Conservation (phyloP, 30 jellyfish, hydroid and myxozoan species). For the Turritopsis dohrnii region DNA sequence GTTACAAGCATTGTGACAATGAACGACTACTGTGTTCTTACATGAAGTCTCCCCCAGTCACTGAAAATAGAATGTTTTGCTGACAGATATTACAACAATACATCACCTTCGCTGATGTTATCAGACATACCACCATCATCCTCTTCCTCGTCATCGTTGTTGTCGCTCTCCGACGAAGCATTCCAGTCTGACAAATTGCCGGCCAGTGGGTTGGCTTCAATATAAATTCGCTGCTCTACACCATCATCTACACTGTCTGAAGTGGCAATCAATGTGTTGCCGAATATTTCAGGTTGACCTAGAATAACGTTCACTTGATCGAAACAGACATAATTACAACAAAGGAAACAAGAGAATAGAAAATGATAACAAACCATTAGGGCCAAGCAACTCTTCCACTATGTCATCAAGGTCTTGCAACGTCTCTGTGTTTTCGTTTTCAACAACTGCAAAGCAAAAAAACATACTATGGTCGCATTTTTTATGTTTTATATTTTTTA, state of each 20-base stretch:
- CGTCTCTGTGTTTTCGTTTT: background rate
- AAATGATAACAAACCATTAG: background rate
- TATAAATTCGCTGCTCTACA: slow-evolving; percentile 19
- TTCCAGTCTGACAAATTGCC: slow-evolving; percentile 26
- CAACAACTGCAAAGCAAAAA: background rate
- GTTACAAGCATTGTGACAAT: too few species aligned
- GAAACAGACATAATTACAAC: background rate
- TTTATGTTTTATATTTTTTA: too few species aligned
- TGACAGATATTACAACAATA: too few species aligned
- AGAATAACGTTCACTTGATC: background rate
- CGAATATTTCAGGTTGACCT: slow-evolving; percentile 21
- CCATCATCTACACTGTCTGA: slow-evolving; percentile 2
- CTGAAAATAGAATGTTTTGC: too few species aligned
- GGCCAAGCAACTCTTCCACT: slow-evolving; percentile 38
- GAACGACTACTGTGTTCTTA: too few species aligned
- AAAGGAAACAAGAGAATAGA: background rate
- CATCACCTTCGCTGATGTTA: slow-evolving; percentile 17
- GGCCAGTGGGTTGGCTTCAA: slow-evolving; percentile 15
- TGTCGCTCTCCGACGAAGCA: slow-evolving; percentile 19
- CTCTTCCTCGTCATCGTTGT: slow-evolving; percentile 41
- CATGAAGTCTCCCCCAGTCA: too few species aligned
- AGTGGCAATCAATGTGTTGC: slow-evolving; percentile 16
- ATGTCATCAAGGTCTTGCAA: slow-evolving; percentile 31
- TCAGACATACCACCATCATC: slow-evolving; percentile 31
- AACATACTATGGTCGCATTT: background rate